phyloP scores from a whole-genome alignment of 2,888 invertebrate genomes.

The Agrochola lota region DNA sequence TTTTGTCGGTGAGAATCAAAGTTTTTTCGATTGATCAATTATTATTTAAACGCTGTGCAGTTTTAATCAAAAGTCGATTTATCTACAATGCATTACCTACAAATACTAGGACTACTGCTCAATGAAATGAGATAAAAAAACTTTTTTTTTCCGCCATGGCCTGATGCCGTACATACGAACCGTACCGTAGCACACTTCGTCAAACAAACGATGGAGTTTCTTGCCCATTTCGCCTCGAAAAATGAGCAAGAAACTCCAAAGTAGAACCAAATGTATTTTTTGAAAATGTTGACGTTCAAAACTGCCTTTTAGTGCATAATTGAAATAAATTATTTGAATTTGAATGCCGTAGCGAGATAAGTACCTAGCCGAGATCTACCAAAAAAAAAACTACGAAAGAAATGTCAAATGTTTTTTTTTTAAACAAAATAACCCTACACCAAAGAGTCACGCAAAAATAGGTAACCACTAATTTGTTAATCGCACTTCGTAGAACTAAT shows the following conservation, averaged over 20 bases:
- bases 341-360: too few species aligned
- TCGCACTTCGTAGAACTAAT: slow-evolving; percentile 41
- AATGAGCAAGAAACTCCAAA: too few species aligned
- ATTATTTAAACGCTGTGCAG: background rate
- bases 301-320: too few species aligned
- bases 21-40: slow-evolving; percentile 2
- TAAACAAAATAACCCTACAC: background rate
- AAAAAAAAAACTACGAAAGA: background rate
- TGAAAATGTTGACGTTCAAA: too few species aligned
- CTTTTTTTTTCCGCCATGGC: background rate
- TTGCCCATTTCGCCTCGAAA: too few species aligned
- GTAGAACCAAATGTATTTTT: too few species aligned
- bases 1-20: slow-evolving; percentile 16
- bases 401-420: background rate
- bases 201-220: background rate
- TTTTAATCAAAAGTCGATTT: background rate
- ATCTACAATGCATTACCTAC: background rate
- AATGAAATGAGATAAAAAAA: background rate
- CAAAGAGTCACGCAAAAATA: background rate
- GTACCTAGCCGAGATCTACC: background rate
- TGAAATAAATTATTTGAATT: too few species aligned
- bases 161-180: too few species aligned
- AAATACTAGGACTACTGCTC: background rate
- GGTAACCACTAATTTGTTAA: slow-evolving; percentile 15
- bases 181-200: background rate